phyloP scores from a whole-genome alignment of 2,113 vertebrate species.

The Bubo bubo region DNA sequence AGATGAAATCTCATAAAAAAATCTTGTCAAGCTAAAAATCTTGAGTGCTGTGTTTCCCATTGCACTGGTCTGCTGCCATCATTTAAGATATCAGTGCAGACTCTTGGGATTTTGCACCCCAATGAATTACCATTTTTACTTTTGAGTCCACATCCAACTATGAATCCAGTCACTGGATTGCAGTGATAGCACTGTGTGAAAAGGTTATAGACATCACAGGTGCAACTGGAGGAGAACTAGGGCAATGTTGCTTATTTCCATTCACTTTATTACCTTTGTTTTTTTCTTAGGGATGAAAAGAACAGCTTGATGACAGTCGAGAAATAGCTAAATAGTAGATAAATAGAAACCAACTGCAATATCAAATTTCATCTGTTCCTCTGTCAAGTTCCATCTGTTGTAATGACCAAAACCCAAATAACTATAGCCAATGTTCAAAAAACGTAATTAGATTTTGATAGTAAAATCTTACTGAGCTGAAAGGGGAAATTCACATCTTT shows the following conservation, averaged over 20 bases:
- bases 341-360: not conserved
- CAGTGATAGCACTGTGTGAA: not conserved
- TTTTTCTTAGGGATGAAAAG: not conserved
- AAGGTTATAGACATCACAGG: not conserved
- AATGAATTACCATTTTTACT: not conserved
- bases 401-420: not conserved
- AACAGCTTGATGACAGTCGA: not conserved
- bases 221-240: not conserved
- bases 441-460: not conserved
- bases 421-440: not conserved
- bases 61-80: not conserved
- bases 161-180: not conserved
- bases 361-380: not conserved
- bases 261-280: not conserved
- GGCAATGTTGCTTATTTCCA: not conserved
- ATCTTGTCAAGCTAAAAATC: not conserved
- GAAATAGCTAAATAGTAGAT: not conserved
- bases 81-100: not conserved
- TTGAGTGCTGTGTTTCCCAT: not conserved
- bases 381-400: not conserved
- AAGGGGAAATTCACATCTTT: not conserved
- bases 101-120: not conserved
- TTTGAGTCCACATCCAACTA: not conserved
- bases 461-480: not conserved
- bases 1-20: not conserved